Base-by-base conservation (phyloP, 1,140 invertebrate species). In the Habropoda laboriosa region DNA sequence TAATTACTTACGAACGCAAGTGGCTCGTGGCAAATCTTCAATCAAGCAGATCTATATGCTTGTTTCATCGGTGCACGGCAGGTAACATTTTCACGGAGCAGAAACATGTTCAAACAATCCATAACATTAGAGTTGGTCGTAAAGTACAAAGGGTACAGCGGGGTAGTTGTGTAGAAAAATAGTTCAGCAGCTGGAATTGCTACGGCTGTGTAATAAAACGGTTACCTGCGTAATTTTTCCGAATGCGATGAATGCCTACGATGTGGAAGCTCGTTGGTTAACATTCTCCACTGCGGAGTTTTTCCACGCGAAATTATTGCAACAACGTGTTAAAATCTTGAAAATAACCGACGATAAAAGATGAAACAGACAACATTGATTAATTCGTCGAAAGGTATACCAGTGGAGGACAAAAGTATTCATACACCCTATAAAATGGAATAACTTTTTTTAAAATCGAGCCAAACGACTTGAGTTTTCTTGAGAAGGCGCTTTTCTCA, bases 221-320 rank as follows among this genome's bases (percentile, higher is more conserved):
- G 77, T 67, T 83, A 58, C 24, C 51, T 57, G 53, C 70, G 67
- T 82, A 84, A 82, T 85, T 85, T 85, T 80, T 77, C 47, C 55
- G 49, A 24, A 24, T 30, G 45, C 64, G 60, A 60, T 53, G 60
- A 61, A 18, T 35, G 42, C 71, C 30, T n/a, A 32, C 47, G 42
- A 32, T 21, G 45, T 13, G 63, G 38, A 51, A 32, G 24, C 40
- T 71, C 82, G 81, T 53, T 45, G 74, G 45, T 58, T 35, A 57
- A 55, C 51, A 53, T 76, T 63, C 53, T 21, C 38, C 60, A 40
- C 35, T 35, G 61, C 47, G 27, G 21, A 40, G n/a, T n/a, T 61
- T 35, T 21, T 60, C 38, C 49, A 38, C 12, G 61, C 45, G 35
- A 32, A 49, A 51, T 67, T 75, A 49, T 72, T 42, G 27, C 76